Percentiles rank a stretch among this genome's conserved stretches.
Evolutionary conservation across 1,140 invertebrate genomes (phyloP).

Genomic region (Drosophila elegans): DNA sequence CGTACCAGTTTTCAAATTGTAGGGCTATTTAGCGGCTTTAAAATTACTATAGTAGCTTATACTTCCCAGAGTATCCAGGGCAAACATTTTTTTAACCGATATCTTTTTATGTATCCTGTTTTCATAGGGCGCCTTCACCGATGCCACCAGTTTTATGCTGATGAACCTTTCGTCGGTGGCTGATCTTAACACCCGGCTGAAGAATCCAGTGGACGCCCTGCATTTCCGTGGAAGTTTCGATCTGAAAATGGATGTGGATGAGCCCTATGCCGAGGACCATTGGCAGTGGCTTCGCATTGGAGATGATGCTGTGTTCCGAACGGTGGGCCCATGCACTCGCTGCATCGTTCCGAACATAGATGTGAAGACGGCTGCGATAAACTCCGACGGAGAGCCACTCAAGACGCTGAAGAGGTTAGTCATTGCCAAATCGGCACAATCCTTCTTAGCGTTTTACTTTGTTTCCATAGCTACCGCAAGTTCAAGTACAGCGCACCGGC

Average conservation of each 20-base stretch:
- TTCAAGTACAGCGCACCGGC: constrained; percentile 68
- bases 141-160: constrained; percentile 85
- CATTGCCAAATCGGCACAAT: background rate
- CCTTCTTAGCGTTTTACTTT: background rate
- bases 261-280: constrained; percentile 85
- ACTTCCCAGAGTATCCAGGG: no score
- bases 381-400: constrained; percentile 86
- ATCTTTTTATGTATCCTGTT: background rate
- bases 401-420: constrained; percentile 85
- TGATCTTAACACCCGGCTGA: constrained; percentile 85
- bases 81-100: background rate
- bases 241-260: constrained; percentile 84
- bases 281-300: constrained; percentile 85
- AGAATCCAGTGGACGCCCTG: constrained; percentile 84
- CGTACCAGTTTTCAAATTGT: no score
- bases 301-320: constrained; percentile 78
- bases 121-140: constrained; percentile 85
- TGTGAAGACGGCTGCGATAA: constrained; percentile 86
- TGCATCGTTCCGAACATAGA: constrained; percentile 88
- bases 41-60: no score
- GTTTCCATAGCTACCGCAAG: constrained; percentile 65
- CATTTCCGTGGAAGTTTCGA: constrained; percentile 86
- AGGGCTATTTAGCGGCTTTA: no score
- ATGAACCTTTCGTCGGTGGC: constrained; percentile 85
- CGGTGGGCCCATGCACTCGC: constrained; percentile 84